Conservation (phyloP, 2,113 vertebrate species). For the Natator depressus region DNA sequence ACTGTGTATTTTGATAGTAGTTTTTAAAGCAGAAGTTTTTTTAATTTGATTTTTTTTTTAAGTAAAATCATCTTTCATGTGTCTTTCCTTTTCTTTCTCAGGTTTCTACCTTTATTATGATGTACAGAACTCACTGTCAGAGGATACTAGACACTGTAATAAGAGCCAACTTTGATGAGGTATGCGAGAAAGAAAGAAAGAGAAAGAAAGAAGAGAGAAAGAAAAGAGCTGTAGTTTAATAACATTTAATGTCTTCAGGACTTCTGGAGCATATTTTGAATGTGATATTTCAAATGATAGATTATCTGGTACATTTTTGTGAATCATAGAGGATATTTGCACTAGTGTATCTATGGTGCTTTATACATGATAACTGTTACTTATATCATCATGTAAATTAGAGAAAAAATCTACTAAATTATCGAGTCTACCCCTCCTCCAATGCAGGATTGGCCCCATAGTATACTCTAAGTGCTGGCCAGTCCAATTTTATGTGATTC, state of each 20-base stretch:
- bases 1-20: background rate
- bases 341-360: background rate
- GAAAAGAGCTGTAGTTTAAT: background rate
- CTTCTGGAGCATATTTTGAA: background rate
- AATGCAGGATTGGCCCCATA: background rate
- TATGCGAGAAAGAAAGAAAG: conserved; percentile 70
- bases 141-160: conserved; percentile 99
- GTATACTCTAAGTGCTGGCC: background rate
- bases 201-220: no score
- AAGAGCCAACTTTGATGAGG: conserved; percentile 99
- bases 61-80: conserved; percentile 32
- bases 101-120: conserved; percentile 99
- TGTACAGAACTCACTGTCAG: conserved; percentile 99
- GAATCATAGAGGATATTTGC: background rate
- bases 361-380: background rate
- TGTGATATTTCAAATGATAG: background rate
- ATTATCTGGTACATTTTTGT: background rate
- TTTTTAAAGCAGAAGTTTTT: conserved; percentile 20
- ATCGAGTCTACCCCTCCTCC: background rate
- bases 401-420: background rate
- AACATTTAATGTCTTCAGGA: background rate
- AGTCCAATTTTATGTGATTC: background rate
- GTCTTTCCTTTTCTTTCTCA: conserved; percentile 63
- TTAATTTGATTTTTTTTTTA: background rate
- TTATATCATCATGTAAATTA: fast-evolving